Evolutionary conservation across 2,888 invertebrate genomes (phyloP).

Genomic region (Drosophila buzzatii): DNA sequence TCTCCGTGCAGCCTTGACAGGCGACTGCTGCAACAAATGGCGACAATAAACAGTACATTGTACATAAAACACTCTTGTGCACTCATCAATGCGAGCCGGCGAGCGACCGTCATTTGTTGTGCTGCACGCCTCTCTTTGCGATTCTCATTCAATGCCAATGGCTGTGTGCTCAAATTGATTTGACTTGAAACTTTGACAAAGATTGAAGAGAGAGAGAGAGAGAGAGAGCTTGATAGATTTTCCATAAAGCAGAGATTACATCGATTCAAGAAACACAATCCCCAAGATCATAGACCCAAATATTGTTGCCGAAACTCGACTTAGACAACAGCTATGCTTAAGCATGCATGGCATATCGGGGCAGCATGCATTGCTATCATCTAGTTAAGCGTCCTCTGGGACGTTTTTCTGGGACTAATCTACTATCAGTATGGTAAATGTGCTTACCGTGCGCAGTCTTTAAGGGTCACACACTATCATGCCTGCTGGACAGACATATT

Average conservation of each 20-base stretch:
- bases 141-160: constrained; percentile 27
- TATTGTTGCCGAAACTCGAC: neutral
- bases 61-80: constrained; percentile 40
- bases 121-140: constrained; percentile 16
- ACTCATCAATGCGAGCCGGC: constrained; percentile 19
- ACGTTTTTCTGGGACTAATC: constrained; percentile 43
- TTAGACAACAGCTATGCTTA: constrained; percentile 6
- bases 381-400: constrained; percentile 49
- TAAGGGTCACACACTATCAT: constrained; percentile 31
- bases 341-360: constrained; percentile 27
- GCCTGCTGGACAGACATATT: constrained; percentile 28
- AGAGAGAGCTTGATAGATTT: neutral
- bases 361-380: constrained; percentile 19
- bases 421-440: constrained; percentile 42
- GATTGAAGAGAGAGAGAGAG: neutral
- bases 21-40: constrained; percentile 63
- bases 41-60: constrained; percentile 65
- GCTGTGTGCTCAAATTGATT: neutral
- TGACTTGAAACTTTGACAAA: constrained; percentile 4
- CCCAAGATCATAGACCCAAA: neutral
- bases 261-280: neutral
- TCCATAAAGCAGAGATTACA: neutral
- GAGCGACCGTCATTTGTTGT: constrained; percentile 20
- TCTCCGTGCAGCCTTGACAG: constrained; percentile 56
- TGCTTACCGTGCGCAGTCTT: constrained; percentile 48